Percentiles rank a stretch among this genome's conserved stretches.
Evolutionary conservation across 2,113 vertebrate species (phyloP).

Genomic region (Neolamprologus variostigma): DNA sequence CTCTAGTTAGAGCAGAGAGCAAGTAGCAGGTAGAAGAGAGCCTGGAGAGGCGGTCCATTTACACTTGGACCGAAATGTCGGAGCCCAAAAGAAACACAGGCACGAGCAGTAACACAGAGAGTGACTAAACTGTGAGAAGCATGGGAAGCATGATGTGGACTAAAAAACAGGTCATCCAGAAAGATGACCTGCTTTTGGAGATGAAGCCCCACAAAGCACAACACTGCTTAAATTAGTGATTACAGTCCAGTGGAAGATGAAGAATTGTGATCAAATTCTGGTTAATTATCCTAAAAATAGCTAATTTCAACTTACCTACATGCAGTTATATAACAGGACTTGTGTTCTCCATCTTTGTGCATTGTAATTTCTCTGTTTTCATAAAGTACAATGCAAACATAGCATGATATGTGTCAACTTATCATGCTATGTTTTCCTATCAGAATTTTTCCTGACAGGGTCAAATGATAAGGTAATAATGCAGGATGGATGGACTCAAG

Average conservation of each 20-base stretch:
- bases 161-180: constrained; percentile 13
- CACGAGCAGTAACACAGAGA: background rate
- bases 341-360: background rate
- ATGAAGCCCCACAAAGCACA: constrained; percentile 6
- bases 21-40: background rate
- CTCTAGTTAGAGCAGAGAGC: background rate
- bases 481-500: background rate
- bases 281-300: background rate
- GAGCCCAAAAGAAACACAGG: background rate
- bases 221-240: constrained; percentile 51
- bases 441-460: background rate
- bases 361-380: background rate
- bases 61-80: background rate
- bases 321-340: background rate
- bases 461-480: background rate
- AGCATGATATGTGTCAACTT: background rate
- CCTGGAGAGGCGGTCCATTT: background rate
- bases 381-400: background rate
- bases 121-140: background rate
- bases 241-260: background rate
- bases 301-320: background rate
- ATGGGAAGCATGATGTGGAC: background rate
- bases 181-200: constrained; percentile 44
- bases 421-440: background rate
- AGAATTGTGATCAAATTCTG: background rate